phyloP scores from a whole-genome alignment of 2,888 invertebrate genomes.

The Drosophila anomalipes region DNA sequence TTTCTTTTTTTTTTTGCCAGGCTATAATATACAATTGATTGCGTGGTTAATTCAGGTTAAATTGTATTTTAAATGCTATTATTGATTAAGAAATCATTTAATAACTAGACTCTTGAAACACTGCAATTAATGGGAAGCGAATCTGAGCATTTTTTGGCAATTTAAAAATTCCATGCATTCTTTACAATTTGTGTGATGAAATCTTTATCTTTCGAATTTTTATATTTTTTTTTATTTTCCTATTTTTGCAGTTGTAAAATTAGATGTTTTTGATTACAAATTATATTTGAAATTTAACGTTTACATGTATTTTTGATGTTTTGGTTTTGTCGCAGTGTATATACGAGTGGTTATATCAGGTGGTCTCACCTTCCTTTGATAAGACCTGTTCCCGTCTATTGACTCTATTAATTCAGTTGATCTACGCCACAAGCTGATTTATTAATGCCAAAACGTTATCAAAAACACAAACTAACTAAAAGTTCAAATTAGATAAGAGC shows the following conservation, averaged over 20 bases:
- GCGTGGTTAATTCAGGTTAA: background rate
- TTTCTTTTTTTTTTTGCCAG: background rate
- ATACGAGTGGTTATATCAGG: background rate
- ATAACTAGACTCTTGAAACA: background rate
- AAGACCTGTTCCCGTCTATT: conserved; percentile 23
- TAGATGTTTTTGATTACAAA: background rate
- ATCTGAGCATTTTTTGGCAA: background rate
- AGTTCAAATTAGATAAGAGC: conserved; percentile 47
- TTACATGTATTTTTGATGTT: background rate
- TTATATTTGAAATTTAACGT: background rate
- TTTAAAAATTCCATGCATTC: background rate
- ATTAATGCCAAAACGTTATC: conserved; percentile 42
- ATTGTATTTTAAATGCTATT: background rate
- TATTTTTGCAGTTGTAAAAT: background rate
- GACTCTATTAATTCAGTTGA: conserved; percentile 30
- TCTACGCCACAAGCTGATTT: conserved; percentile 32
- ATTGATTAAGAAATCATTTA: background rate
- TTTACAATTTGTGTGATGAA: background rate
- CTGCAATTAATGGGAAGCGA: background rate
- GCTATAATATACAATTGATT: background rate
- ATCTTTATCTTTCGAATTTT: background rate
- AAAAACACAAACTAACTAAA: conserved; percentile 12
- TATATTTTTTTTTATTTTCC: background rate
- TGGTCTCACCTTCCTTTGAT: conserved; percentile 19
- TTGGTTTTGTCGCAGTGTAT: background rate